Evolutionary conservation across 2,797 vertebrate species (phyloP), one percentile per base, ranked within the genome.

Genomic region (Sparus aurata): DNA sequence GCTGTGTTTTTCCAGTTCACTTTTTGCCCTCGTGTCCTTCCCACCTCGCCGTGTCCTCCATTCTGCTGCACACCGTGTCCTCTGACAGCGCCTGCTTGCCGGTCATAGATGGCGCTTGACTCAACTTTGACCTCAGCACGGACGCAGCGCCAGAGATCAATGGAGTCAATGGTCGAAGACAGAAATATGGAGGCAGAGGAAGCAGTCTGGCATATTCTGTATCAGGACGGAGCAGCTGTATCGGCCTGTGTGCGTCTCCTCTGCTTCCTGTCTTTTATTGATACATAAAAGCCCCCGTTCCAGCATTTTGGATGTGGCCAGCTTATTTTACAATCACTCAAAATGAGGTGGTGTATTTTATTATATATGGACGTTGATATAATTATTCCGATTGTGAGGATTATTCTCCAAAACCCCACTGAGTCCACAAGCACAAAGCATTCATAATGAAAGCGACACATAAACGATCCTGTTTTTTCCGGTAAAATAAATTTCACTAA

Each of bases 111-210:
- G 25, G 74, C 84, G 55, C 43, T 17, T 4, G 20, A 20, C 78
- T 92, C 77, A 89, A 88, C 90, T 89, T 87, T 94, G 92, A 90
- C 91, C 88, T 84, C 15, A 0, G 67, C 7, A 2, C 34, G 38
- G 63, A 77, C 83, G 18, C 85, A 73, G 80, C 12, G 12, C 75
- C 68, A 53, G 77, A 79, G 87, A 89, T 91, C 87, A 77, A 88
- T 90, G 82, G 57, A 77, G 79, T 85, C 80, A 72, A 59, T 82
- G 68, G 63, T 66, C 54, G 73, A 79, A 67, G 55, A 52, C 49
- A 73, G 73, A 78, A 84, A 83, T 67, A 82, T 66, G 70, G 77
- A 61, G 45, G 65, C 73, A 69, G 47, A 74, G 59, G 34, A 69
- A 60, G 71, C 69, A 53, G 60, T 10, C 61, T 50, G 73, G 45